Conservation (phyloP, 2,888 invertebrate species). For the Osedax frankpressi region DNA sequence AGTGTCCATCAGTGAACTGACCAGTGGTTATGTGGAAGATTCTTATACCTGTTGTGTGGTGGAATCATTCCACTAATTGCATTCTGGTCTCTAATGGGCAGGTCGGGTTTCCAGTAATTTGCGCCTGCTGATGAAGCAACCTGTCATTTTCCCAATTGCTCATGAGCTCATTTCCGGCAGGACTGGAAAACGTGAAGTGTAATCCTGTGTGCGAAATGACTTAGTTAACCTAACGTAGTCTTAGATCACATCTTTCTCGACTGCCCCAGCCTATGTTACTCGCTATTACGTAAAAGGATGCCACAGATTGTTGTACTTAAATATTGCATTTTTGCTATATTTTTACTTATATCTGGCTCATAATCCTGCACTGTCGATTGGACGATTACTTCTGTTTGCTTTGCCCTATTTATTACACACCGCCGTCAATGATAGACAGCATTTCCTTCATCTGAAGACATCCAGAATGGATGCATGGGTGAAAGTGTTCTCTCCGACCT, state of each 20-base stretch:
- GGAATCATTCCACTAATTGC: conserved; percentile 2
- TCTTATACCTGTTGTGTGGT: conserved; percentile 2
- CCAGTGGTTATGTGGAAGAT: background rate
- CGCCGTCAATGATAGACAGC: background rate
- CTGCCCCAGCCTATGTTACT: background rate
- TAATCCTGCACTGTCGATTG: background rate
- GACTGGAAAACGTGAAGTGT: background rate
- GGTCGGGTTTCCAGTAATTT: conserved; percentile 2
- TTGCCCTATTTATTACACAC: background rate
- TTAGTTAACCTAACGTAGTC: background rate
- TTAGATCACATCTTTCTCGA: background rate
- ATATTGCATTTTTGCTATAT: background rate
- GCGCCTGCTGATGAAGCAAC: background rate
- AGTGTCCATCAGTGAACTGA: conserved; percentile 3
- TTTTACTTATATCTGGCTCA: background rate
- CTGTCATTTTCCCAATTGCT: background rate
- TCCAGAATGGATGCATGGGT: background rate
- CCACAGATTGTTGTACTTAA: background rate
- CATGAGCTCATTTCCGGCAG: background rate
- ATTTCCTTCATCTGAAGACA: conserved; percentile 1
- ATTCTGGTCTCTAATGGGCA: conserved; percentile 1
- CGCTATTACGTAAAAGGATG: background rate
- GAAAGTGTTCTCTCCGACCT: background rate
- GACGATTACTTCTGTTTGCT: no score
- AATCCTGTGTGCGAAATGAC: background rate